Percentiles rank a stretch among this genome's conserved stretches.
phyloP scores from a whole-genome alignment of 2,113 vertebrate genomes.

The Hydrochoerus hydrochaeris region DNA sequence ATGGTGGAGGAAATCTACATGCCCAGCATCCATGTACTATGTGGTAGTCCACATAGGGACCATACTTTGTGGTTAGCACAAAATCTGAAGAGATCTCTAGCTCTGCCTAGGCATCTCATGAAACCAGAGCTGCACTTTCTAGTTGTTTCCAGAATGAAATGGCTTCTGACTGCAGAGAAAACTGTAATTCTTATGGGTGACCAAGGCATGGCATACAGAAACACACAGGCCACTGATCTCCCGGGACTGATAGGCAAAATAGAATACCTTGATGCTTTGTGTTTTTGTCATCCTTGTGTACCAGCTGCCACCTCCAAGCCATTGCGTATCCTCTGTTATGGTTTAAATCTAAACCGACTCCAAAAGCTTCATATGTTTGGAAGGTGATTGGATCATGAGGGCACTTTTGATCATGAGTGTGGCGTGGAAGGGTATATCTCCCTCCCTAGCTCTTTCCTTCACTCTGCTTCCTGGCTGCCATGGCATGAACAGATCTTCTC shows the following conservation, averaged over 20 bases:
- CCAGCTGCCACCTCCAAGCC: background rate
- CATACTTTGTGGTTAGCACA: background rate
- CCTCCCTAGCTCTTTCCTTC: background rate
- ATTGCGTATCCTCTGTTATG: background rate
- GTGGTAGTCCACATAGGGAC: background rate
- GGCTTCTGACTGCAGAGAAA: background rate
- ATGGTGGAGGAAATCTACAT: too few relatives aligned
- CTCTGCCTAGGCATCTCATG: background rate
- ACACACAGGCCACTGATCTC: background rate
- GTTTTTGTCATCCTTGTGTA: background rate
- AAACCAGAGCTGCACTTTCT: background rate
- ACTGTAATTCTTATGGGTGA: background rate
- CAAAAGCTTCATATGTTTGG: background rate
- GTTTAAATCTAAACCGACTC: background rate
- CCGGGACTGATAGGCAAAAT: background rate
- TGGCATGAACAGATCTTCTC: background rate
- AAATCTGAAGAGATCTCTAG: background rate
- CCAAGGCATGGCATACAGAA: accelerated
- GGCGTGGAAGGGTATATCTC: background rate
- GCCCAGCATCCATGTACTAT: background rate
- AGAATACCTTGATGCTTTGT: background rate
- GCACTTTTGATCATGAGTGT: background rate
- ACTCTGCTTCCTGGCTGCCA: background rate
- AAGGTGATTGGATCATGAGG: background rate
- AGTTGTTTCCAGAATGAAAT: background rate